Evolutionary conservation across 2,113 vertebrate genomes (phyloP).

Genomic region (Corythaeola cristata): DNA sequence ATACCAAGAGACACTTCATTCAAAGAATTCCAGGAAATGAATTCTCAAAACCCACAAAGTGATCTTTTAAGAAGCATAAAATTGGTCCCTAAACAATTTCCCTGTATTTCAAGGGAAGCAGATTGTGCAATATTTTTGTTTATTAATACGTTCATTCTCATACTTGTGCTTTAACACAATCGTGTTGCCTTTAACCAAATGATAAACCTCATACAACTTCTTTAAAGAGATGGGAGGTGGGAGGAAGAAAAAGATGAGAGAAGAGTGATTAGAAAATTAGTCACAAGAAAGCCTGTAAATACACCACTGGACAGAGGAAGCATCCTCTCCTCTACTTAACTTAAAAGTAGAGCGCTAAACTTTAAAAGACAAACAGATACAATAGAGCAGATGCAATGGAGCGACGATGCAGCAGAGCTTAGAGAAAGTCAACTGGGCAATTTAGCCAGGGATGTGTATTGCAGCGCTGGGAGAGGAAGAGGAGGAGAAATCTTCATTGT

Average conservation of each 20-base stretch:
- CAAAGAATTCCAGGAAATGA: not conserved
- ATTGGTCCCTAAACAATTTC: not conserved
- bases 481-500: not conserved
- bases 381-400: not conserved
- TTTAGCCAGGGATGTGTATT: not conserved
- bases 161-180: not conserved
- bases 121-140: not conserved
- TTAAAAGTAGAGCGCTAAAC: slow-evolving; percentile 7
- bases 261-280: slow-evolving; percentile 11
- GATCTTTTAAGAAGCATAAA: not conserved
- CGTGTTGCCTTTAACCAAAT: not conserved
- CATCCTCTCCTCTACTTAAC: not conserved
- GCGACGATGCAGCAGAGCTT: not conserved
- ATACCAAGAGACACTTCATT: not conserved
- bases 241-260: not conserved
- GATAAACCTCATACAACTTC: not conserved
- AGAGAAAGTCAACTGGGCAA: not conserved
- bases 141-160: not conserved
- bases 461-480: not conserved
- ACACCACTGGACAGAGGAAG: not conserved
- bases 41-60: not conserved
- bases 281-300: slow-evolving; percentile 35
- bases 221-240: not conserved
- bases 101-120: not conserved
- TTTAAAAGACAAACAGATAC: not conserved